Percentiles rank a stretch among this genome's conserved stretches.
Evolutionary conservation across 2,113 vertebrate genomes (phyloP).

Genomic region (Penelope pileata): DNA sequence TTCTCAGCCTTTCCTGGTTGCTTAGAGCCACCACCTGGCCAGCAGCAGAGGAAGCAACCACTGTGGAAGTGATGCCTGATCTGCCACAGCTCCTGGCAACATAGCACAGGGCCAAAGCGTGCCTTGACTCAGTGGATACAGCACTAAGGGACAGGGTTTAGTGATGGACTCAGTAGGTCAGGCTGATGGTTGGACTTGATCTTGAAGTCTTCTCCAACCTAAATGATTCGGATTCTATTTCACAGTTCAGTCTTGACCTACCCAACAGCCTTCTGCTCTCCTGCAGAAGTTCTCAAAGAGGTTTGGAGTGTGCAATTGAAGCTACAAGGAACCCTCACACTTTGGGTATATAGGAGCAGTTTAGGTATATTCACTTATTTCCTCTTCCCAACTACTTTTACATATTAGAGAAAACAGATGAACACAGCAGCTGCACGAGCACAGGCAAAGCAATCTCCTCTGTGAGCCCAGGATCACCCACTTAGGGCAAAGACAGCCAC

Average conservation of each 20-base stretch:
- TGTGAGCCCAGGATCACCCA: not conserved
- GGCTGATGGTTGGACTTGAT: not conserved
- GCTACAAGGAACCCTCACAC: not conserved
- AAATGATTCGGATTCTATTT: not conserved
- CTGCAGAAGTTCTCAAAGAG: not conserved
- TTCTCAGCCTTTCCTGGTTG: slow-evolving; percentile 1
- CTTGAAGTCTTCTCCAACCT: not conserved
- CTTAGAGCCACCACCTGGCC: slow-evolving; percentile 67
- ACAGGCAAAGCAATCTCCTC: not conserved
- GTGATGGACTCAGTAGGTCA: not conserved
- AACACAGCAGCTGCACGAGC: not conserved
- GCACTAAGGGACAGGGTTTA: not conserved
- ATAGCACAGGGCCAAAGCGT: not conserved
- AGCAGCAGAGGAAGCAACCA: slow-evolving; percentile 32
- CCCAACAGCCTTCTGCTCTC: not conserved
- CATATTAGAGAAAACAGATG: not conserved
- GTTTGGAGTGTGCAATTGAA: not conserved
- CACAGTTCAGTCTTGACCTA: not conserved
- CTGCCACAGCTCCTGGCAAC: not conserved
- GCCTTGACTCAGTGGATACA: not conserved
- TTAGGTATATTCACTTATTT: not conserved
- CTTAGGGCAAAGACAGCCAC: not conserved
- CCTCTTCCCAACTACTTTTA: not conserved
- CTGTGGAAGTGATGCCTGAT: not conserved
- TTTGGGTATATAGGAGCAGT: not conserved